Evolutionary conservation across 2,888 invertebrate species (phyloP).

Genomic region (Drosophila kokeensis): DNA sequence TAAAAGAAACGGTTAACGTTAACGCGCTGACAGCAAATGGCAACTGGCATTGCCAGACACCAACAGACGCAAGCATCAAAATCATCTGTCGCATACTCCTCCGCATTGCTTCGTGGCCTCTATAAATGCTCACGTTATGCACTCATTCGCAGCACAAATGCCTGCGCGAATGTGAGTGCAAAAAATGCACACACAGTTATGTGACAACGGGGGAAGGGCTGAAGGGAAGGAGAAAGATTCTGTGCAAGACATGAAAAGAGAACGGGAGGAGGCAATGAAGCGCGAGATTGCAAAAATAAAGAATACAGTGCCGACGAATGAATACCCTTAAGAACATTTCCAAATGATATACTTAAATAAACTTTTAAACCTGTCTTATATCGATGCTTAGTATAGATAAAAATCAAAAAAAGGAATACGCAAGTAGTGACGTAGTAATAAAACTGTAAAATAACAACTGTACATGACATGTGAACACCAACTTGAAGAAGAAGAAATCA

Average conservation of each 20-base stretch:
- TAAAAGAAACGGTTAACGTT: constrained; percentile 61
- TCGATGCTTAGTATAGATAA: not conserved
- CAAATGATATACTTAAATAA: not conserved
- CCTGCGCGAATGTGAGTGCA: constrained; percentile 30
- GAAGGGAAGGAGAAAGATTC: not conserved
- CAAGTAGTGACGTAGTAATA: not conserved
- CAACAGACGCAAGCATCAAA: constrained; percentile 32
- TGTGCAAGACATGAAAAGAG: not conserved
- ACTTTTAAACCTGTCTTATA: not conserved
- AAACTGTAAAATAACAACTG: not conserved
- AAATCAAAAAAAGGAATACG: not conserved
- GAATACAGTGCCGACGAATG: not conserved
- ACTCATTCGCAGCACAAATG: constrained; percentile 51
- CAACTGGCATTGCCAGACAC: constrained; percentile 52
- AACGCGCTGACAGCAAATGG: constrained; percentile 55
- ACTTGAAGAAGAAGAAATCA: not conserved
- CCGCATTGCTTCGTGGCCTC: constrained; percentile 65
- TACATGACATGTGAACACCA: not conserved
- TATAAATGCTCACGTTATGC: constrained; percentile 70
- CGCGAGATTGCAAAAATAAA: constrained; percentile 16
- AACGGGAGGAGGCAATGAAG: constrained; percentile 12
- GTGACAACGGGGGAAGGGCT: constrained; percentile 1
- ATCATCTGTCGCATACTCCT: constrained; percentile 55
- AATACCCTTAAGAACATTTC: constrained; percentile 25
- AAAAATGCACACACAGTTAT: constrained; percentile 24